These are phyloP conservation scores for Falco berigora DNA, from an alignment of 2,797 vertebrate species.

Conservation along the genomic window DNA sequence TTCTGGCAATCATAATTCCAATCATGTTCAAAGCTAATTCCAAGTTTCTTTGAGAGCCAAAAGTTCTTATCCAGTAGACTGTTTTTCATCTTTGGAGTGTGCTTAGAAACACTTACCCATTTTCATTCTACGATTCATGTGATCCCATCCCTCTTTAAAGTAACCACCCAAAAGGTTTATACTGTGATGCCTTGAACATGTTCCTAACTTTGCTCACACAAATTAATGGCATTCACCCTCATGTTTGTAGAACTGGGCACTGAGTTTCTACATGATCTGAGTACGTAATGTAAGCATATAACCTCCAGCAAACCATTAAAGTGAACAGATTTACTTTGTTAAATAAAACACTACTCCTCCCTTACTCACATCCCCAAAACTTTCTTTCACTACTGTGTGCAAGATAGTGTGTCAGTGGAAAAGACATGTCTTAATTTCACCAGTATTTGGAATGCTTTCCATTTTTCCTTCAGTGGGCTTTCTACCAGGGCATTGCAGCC, in stretches of 20 bases:
- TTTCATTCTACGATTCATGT: not conserved
- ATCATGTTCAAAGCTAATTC: not conserved
- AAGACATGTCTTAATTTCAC: not conserved
- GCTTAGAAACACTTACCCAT: not conserved
- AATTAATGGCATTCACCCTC: not conserved
- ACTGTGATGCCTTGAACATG: not conserved
- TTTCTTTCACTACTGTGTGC: not conserved
- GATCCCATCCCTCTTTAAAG: not conserved
- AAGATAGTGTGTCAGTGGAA: not conserved
- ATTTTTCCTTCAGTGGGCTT: not conserved
- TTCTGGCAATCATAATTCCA: not conserved
- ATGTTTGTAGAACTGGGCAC: not conserved
- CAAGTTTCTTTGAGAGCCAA: not conserved
- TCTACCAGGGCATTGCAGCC: not conserved
- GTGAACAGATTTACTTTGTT: not conserved
- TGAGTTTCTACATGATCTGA: not conserved
- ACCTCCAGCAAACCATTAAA: not conserved
- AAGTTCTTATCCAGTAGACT: not conserved
- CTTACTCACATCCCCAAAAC: not conserved
- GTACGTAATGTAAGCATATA: not conserved
- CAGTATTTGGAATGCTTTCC: not conserved
- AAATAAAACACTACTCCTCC: not conserved
- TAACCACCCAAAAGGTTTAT: not conserved
- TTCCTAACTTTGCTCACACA: not conserved
- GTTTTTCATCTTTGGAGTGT: not conserved